These are phyloP conservation scores for Pocillopora grandis DNA, from an alignment of 92 coral and sea anemone genomes.

Conservation along the genomic window DNA sequence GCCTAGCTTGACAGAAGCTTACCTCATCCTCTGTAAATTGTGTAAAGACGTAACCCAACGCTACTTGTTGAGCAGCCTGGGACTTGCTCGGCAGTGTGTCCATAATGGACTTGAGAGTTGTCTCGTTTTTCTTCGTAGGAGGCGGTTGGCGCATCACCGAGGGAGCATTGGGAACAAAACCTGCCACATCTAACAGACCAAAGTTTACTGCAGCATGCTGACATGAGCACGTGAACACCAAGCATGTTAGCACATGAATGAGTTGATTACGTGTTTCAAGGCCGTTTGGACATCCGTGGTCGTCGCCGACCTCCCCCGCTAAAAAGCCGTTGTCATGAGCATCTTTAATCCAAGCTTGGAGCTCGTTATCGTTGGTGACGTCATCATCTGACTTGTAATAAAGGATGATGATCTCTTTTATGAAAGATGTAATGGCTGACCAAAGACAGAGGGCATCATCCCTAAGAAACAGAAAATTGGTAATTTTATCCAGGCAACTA, in stretches of 20 bases:
- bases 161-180: conserved; percentile 81
- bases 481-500: neutral
- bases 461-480: neutral
- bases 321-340: conserved; percentile 73
- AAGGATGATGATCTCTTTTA: conserved; percentile 7
- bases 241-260: conserved; percentile 62
- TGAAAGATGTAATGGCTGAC: conserved; percentile 46
- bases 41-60: conserved; percentile 51
- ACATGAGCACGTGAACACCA: conserved; percentile 83
- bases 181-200: conserved; percentile 67
- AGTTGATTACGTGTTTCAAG: conserved; percentile 71
- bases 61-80: conserved; percentile 66
- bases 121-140: conserved; percentile 74
- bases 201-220: conserved; percentile 93
- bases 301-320: conserved; percentile 48
- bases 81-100: conserved; percentile 62
- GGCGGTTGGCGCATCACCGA: conserved; percentile 83
- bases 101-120: conserved; percentile 63
- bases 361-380: conserved; percentile 67
- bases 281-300: conserved; percentile 64
- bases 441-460: conserved; percentile 72
- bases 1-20: neutral
- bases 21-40: conserved; percentile 76
- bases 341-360: conserved; percentile 75
- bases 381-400: conserved; percentile 45